Evolutionary conservation across 2,797 vertebrate species (phyloP).

Genomic region (Coilia nasus): DNA sequence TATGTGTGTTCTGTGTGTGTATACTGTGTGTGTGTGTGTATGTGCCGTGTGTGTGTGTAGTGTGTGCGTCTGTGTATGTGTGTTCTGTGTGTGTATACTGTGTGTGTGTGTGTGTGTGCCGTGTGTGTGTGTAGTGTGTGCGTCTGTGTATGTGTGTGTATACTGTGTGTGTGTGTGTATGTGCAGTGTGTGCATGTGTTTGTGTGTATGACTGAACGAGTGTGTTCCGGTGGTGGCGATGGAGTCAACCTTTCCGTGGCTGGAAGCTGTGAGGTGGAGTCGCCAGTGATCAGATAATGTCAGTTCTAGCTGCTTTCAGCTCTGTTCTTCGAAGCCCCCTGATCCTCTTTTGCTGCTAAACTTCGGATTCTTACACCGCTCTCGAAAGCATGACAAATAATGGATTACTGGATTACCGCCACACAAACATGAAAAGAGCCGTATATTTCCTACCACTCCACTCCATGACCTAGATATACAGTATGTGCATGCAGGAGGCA

Average conservation of each 20-base stretch:
- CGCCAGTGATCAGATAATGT: slow-evolving; percentile 62
- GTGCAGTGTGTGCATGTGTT: too few species aligned
- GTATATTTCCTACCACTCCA: slow-evolving; percentile 61
- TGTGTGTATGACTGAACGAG: too few species aligned
- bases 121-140: too few species aligned
- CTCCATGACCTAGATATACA: slow-evolving; percentile 58
- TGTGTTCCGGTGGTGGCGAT: too few species aligned
- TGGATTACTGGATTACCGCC: slow-evolving; percentile 69
- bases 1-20: too few species aligned
- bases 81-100: too few species aligned
- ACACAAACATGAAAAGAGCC: slow-evolving; percentile 64
- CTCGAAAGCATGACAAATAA: slow-evolving; percentile 64
- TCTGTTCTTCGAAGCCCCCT: slow-evolving; percentile 51
- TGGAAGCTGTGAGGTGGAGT: slow-evolving; percentile 24
- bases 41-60: too few species aligned
- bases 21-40: too few species aligned
- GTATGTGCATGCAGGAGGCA: slow-evolving; percentile 49
- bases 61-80: too few species aligned
- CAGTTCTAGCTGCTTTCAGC: slow-evolving; percentile 47
- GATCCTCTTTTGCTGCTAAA: slow-evolving; percentile 60
- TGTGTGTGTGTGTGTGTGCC: too few species aligned
- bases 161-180: too few species aligned
- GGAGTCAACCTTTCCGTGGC: background rate
- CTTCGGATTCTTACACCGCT: slow-evolving; percentile 56
- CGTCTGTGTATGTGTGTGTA: too few species aligned